A percentile compares a stretch with the other conserved stretches of the same genome.
Conservation (phyloP, 2,888 invertebrate species). For the Limenitis camilla region DNA sequence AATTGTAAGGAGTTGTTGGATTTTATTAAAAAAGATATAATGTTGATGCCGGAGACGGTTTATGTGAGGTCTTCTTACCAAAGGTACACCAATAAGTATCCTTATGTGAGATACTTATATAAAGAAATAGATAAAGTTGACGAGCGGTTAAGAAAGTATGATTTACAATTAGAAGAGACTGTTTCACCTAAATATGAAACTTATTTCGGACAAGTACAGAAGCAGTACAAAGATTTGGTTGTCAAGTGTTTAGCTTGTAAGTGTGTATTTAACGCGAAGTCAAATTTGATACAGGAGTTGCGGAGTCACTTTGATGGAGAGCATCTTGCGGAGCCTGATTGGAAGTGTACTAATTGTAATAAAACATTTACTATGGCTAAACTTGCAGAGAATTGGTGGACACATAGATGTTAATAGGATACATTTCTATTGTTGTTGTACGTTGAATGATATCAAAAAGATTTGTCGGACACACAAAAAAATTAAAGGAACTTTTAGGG, state of each 20-base stretch:
- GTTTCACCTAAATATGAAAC: slow-evolving; percentile 32
- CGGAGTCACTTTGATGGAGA: slow-evolving; percentile 35
- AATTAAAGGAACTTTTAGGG: too few relatives aligned
- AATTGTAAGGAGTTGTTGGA: slow-evolving; percentile 9
- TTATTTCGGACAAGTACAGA: slow-evolving; percentile 14
- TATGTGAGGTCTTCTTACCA: slow-evolving; percentile 9
- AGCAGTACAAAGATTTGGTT: slow-evolving; percentile 16
- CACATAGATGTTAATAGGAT: slow-evolving; percentile 33
- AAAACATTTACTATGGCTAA: slow-evolving; percentile 26
- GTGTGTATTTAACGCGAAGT: slow-evolving; percentile 22
- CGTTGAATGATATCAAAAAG: too few relatives aligned
- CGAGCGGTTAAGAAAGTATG: slow-evolving; percentile 26
- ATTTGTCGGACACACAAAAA: too few relatives aligned
- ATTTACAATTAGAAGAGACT: slow-evolving; percentile 46
- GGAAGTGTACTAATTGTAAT: slow-evolving; percentile 40
- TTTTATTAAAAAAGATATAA: slow-evolving; percentile 18
- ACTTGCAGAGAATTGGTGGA: slow-evolving; percentile 35
- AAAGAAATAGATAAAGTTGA: slow-evolving; percentile 24
- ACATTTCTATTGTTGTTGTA: too few relatives aligned
- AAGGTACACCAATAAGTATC: slow-evolving; percentile 31
- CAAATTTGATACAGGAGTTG: slow-evolving; percentile 20
- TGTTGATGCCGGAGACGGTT: slow-evolving; percentile 12
- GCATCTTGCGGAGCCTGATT: slow-evolving; percentile 39
- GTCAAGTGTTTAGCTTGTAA: slow-evolving; percentile 41
- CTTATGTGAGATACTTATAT: slow-evolving; percentile 42